Evolutionary conservation across 2,797 vertebrate species (phyloP), one percentile per base, ranked within the genome.

Genomic region (Poliocrania exsul): DNA sequence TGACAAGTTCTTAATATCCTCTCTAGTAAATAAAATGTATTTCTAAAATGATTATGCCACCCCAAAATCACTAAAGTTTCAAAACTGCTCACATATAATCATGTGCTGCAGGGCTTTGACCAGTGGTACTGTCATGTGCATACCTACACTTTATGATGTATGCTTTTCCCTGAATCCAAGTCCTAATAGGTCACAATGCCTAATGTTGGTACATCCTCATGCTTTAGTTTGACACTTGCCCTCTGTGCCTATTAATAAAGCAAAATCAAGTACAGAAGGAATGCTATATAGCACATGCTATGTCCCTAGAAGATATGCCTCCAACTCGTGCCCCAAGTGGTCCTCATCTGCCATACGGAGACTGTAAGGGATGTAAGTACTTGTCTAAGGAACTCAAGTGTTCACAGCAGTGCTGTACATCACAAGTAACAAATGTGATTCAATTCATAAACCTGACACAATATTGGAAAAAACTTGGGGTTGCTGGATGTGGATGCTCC

Each of bases 401-500:
- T 79, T 69, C 50, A 50, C 35, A 81, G 20, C 13, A 5, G 16
- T 78, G 18, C 6, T 40, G 18, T 38, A 25, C 3, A 16, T 38
- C 50, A 20, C 29, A 10, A 69, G 10, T 15, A 77, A 50, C 7
- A 67, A 64, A 5, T 9, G 35, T 24, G 38, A 73, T 51, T 70
- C 12, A 62, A 37, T 24, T 16, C 4, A 61, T 16, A 88, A 57
- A 53, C 5, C 13, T 56, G 46, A 67, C 3, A 26, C 0, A 0
- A 26, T 29, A 9, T 1, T 69, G 26, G 28, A 37, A 60, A 61
- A 86, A 18, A 13, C 7, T 50, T 49, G 5, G 7, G 0, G 11
- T 57, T 60, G 2, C 33, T 80, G 28, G 7, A n/a, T 60, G 6
- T 28, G 6, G 28, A 50, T 69, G 18, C 2, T 2, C 5, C 26